phyloP scores from a whole-genome alignment of 2,113 vertebrate genomes.

The Pterophyllum scalare region DNA sequence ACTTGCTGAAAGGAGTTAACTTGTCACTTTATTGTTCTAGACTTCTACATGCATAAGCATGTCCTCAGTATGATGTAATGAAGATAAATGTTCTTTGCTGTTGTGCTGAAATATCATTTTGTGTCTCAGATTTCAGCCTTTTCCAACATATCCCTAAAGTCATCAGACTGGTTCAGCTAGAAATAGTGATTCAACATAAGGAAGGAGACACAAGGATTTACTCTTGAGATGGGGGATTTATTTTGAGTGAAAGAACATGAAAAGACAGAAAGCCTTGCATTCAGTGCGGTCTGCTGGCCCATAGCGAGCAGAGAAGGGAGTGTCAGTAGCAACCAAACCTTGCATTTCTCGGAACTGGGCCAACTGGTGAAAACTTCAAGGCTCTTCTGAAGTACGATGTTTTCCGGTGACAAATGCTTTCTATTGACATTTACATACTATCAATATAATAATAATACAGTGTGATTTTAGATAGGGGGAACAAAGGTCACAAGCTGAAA shows the following conservation, averaged over 20 bases:
- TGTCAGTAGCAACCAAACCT: conserved; percentile 54
- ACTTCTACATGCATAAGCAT: conserved; percentile 1
- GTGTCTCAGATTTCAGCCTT: conserved; percentile 7
- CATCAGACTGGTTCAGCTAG: conserved; percentile 34
- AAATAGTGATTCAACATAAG: background rate
- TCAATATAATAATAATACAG: background rate
- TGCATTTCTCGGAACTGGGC: conserved; percentile 57
- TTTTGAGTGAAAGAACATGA: conserved; percentile 40
- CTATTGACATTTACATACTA: background rate
- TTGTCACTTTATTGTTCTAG: background rate
- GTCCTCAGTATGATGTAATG: background rate
- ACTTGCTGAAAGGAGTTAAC: conserved; percentile 16
- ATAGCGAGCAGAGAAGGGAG: conserved; percentile 44
- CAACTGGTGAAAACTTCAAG: conserved; percentile 38
- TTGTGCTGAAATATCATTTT: conserved; percentile 5
- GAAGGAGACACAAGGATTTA: conserved; percentile 23
- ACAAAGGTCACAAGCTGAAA: background rate
- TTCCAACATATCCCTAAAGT: background rate
- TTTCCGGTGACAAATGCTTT: background rate
- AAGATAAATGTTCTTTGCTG: conserved; percentile 8
- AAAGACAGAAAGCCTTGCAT: conserved; percentile 33
- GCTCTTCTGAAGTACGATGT: background rate
- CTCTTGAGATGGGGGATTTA: conserved; percentile 25
- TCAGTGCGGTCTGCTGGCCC: conserved; percentile 22
- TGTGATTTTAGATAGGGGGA: background rate